These are phyloP conservation scores for Lysiphlebus fabarum DNA, from an alignment of 1,140 invertebrate species.

Conservation along the genomic window DNA sequence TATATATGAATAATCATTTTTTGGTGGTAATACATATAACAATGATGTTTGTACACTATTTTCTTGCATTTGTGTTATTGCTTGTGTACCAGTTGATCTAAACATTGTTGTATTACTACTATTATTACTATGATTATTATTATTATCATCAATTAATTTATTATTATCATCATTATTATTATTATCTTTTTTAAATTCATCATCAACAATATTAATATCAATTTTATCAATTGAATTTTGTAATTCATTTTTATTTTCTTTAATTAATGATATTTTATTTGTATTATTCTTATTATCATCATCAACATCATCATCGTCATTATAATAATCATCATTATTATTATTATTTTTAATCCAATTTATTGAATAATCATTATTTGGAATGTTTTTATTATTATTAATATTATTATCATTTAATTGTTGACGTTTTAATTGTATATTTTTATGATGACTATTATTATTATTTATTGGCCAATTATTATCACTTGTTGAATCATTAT, in stretches of 20 bases:
- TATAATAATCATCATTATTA: constrained; percentile 31
- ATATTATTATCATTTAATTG: constrained; percentile 39
- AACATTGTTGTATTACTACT: constrained; percentile 31
- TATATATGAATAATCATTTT: constrained; percentile 31
- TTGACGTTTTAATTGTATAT: constrained; percentile 40
- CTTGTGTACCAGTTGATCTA: constrained; percentile 43
- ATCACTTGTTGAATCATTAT: constrained; percentile 45
- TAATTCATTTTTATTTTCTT: constrained; percentile 51
- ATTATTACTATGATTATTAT: no score
- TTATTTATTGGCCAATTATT: constrained; percentile 49
- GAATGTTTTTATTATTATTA: constrained; percentile 21
- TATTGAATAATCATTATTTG: constrained; percentile 48
- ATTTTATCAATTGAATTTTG: constrained; percentile 51
- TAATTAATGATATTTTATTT: constrained; percentile 39
- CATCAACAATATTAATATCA: constrained; percentile 52
- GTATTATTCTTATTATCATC: constrained; percentile 30
- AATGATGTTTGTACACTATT: constrained; percentile 51
- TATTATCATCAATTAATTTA: constrained; percentile 25
- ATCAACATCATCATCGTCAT: constrained; percentile 18
- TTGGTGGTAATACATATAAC: constrained; percentile 32
- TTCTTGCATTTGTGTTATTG: constrained; percentile 44
- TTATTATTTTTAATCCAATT: constrained; percentile 49
- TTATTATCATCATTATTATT: constrained; percentile 26
- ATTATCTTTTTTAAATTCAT: constrained; percentile 34
- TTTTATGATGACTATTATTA: constrained; percentile 43